Evolutionary conservation across 2,888 invertebrate genomes (phyloP).

Genomic region (Cryptus armator): DNA sequence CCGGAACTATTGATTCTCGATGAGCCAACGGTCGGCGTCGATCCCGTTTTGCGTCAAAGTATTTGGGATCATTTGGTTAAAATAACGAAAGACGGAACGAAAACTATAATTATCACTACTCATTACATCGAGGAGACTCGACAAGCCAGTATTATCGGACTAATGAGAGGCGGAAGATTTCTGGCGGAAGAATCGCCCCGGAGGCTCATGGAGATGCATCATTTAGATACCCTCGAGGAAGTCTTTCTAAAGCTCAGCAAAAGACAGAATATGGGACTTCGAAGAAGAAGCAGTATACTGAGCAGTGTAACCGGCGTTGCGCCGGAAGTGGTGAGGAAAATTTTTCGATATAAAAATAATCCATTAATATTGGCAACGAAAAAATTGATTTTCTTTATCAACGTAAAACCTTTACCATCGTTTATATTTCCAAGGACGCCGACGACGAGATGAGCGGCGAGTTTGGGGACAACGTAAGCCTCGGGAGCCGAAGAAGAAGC

Average conservation of each 20-base stretch:
- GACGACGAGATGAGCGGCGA: conserved; percentile 92
- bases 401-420: not conserved
- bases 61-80: conserved; percentile 95
- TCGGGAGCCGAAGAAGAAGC: conserved; percentile 89
- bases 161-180: conserved; percentile 94
- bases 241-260: conserved; percentile 93
- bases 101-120: conserved; percentile 94
- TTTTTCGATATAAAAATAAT: not conserved
- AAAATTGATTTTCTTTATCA: not conserved
- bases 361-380: too few species aligned
- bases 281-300: conserved; percentile 92
- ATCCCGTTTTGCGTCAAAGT: conserved; percentile 94
- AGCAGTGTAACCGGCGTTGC: conserved; percentile 88
- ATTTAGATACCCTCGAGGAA: conserved; percentile 91
- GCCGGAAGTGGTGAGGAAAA: conserved; percentile 82
- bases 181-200: conserved; percentile 93
- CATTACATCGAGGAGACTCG: conserved; percentile 96
- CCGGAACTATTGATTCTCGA: conserved; percentile 96
- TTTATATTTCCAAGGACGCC: conserved; percentile 73
- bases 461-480: conserved; percentile 94
- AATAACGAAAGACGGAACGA: conserved; percentile 90
- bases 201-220: conserved; percentile 90
- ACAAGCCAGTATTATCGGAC: conserved; percentile 93
- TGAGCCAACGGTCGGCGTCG: conserved; percentile 97
- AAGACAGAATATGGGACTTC: conserved; percentile 93